Conservation (phyloP, 2,888 invertebrate genomes). For the Tridacna gigas region DNA sequence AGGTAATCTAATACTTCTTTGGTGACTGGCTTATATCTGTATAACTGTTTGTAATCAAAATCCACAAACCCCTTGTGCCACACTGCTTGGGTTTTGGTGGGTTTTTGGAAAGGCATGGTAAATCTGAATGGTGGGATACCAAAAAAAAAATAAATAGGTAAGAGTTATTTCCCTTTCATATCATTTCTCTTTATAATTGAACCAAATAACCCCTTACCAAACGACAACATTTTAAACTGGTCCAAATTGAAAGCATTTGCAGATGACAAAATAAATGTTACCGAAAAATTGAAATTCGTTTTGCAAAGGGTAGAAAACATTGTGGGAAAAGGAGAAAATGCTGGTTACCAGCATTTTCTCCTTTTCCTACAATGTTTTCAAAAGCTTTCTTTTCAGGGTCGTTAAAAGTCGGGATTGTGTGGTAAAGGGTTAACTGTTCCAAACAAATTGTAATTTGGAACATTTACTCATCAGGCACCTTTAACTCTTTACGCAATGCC, state of each 20-base stretch:
- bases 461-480: too few relatives aligned
- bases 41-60: slow-evolving; percentile 67
- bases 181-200: too few relatives aligned
- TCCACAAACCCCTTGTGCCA: slow-evolving; percentile 70
- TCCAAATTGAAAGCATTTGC: too few relatives aligned
- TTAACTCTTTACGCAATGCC: too few relatives aligned
- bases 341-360: background rate
- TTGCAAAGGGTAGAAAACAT: too few relatives aligned
- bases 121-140: slow-evolving; percentile 39
- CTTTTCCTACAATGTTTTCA: background rate
- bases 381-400: background rate
- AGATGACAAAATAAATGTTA: too few relatives aligned
- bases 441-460: background rate
- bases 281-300: too few relatives aligned
- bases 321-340: background rate
- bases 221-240: too few relatives aligned
- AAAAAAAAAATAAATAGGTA: too few relatives aligned
- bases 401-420: background rate
- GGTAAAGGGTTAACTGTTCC: background rate
- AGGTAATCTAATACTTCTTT: slow-evolving; percentile 70
- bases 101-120: slow-evolving; percentile 59
- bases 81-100: slow-evolving; percentile 62
- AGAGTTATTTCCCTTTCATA: too few relatives aligned
- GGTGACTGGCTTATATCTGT: slow-evolving; percentile 67
- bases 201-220: too few relatives aligned